phyloP scores from a whole-genome alignment of 2,113 vertebrate species.

The Syngnathoides biaculeatus region DNA sequence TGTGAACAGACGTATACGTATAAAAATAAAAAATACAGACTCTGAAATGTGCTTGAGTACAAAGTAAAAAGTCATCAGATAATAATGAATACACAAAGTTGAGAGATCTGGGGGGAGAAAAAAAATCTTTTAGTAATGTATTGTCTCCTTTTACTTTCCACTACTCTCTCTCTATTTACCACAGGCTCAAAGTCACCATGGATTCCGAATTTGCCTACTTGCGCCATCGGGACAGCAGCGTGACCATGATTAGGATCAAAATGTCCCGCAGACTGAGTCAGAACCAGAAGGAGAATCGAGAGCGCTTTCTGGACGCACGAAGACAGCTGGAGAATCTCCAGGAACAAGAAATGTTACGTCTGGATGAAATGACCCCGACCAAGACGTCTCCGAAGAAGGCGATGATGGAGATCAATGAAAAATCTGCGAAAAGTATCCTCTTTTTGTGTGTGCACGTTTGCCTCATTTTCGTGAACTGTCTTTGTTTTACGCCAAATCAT shows the following conservation, averaged over 20 bases:
- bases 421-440: constrained; percentile 45
- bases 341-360: constrained; percentile 56
- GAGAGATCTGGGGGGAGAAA: neutral
- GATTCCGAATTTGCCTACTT: constrained; percentile 74
- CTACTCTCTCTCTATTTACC: neutral
- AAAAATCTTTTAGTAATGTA: neutral
- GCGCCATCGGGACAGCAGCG: constrained; percentile 80
- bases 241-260: constrained; percentile 80
- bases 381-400: constrained; percentile 50
- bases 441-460: neutral
- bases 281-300: constrained; percentile 83
- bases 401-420: constrained; percentile 17
- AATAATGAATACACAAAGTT: neutral
- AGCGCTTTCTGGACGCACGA: constrained; percentile 76
- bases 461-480: neutral
- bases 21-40: neutral
- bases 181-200: constrained; percentile 46
- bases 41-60: neutral
- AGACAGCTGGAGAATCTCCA: constrained; percentile 72
- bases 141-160: neutral
- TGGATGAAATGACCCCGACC: constrained; percentile 42
- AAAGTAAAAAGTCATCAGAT: neutral
- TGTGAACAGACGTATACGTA: neutral
- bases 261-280: constrained; percentile 81
- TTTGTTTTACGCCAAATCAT: neutral